These are phyloP conservation scores for Pammene fasciana DNA, from an alignment of 2,888 invertebrate species.

Conservation along the genomic window DNA sequence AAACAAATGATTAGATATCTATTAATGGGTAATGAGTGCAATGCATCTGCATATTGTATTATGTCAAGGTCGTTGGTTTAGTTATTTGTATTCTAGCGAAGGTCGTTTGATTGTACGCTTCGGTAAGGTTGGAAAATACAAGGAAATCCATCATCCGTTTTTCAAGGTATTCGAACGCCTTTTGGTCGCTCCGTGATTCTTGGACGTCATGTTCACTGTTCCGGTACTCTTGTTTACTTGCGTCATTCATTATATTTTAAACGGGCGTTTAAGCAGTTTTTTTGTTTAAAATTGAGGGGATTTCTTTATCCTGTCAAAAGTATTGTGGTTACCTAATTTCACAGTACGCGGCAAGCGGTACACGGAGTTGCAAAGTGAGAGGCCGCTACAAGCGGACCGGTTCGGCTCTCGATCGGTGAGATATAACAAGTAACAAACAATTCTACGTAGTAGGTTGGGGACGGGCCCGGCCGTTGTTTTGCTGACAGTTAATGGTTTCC, in stretches of 20 bases:
- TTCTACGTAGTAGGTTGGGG: conserved; percentile 60
- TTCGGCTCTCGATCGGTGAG: conserved; percentile 73
- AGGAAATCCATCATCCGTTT: conserved; percentile 79
- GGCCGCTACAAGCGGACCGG: conserved; percentile 81
- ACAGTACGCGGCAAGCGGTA: conserved; percentile 74
- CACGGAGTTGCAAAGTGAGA: conserved; percentile 81
- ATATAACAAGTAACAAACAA: conserved; percentile 65
- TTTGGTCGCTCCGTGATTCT: conserved; percentile 55
- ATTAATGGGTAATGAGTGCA: conserved; percentile 75
- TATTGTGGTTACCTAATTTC: conserved; percentile 81
- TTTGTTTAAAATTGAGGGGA: conserved; percentile 51
- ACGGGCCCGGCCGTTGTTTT: conserved; percentile 39
- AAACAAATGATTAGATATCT: conserved; percentile 68
- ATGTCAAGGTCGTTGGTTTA: conserved; percentile 80
- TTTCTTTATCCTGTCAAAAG: conserved; percentile 70
- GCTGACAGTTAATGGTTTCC: conserved; percentile 48
- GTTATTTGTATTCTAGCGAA: conserved; percentile 79
- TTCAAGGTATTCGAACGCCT: conserved; percentile 73
- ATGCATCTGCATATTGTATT: conserved; percentile 72
- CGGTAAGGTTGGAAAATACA: conserved; percentile 77
- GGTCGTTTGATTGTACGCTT: conserved; percentile 70
- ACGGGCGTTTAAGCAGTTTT: conserved; percentile 49
- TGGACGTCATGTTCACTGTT: conserved; percentile 35
- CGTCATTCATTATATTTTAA: conserved; percentile 56
- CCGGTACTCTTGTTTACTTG: conserved; percentile 47